Evolutionary conservation across 2,113 vertebrate genomes (phyloP), one percentile per base, ranked within the genome.

Genomic region (Sylvietta virens): DNA sequence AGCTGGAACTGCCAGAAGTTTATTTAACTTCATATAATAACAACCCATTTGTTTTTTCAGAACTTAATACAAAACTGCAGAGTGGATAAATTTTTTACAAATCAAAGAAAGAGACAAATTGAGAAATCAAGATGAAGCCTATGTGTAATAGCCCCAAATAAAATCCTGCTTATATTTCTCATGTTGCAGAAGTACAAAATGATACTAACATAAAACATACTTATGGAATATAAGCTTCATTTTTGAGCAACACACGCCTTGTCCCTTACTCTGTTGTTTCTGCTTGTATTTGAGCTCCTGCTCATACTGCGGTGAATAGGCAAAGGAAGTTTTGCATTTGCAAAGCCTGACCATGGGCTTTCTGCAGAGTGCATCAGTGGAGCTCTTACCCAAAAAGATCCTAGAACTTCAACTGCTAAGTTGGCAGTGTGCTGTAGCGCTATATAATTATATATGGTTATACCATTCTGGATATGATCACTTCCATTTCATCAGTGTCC

Each of bases 271-370:
- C 26, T 33, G 15, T 54, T 77, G 24, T 35, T 26, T 1, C 0
- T 39, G 10, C 45, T 94, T 0, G 0, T 50, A 4, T 54, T 44
- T 7, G 13, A 76, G 54, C 21, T 80, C 58, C 35, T 72, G 17
- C 31, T 77, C 0, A 0, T 71, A 4, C 13, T 11, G 9, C 45
- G 37, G 44, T 60, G 50, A 37, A 1, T 3, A 30, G 30, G 73
- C 0, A 1, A 39, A 74, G n/a, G 8, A 12, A 39, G 18, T 31
- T 84, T 61, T 70, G 33, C 16, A 3, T 53, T 39, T 83, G 35
- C 1, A 4, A 37, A 70, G 57, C n/a, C 35, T 2, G 4, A 23
- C 48, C 3, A 0, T 42, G 50, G 42, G 23, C 54, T 80, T 61
- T 81, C 22, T 79, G 39, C 45, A 11, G 16, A 8, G 22, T 37